Evolutionary conservation across 1,140 invertebrate species (phyloP), one percentile per base, ranked within the genome.

Genomic region (Drosophila lowei): DNA sequence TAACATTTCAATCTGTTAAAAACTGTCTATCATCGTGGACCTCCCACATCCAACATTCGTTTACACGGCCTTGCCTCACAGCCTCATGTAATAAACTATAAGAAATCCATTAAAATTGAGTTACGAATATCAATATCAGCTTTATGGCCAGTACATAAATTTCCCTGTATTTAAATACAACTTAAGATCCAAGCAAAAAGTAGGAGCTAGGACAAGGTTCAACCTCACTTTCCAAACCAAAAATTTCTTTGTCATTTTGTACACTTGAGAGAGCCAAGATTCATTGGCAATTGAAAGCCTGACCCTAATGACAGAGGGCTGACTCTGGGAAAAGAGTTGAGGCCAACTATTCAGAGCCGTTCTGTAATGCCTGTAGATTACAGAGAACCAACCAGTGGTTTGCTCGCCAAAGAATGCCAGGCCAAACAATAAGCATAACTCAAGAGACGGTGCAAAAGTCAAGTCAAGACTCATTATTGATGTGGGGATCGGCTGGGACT

Each of bases 291-390:
- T 73, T 71, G 66, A 76, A 71, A 56, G 42, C 41, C 41, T 81
- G 67, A 81, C 77, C 72, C 42, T 76, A 79, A 79, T 79, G 72
- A 79, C 54, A 62, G 66, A 42, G 23, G n/a, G 50, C 50, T 67
- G 53, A 38, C 34, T 5, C 11, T 38, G 34, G 34, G 49, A 52
- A 57, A 23, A 58, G 48, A 41, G 28, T 41, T 66, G n/a, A 57
- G 11, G 11, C 34, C 34, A 13, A 38, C 34, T 13, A 4, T 38
- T 38, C 34, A 38, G 11, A 38, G 34, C 3, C 34, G 11, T 38
- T 38, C 34, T 38, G 34, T 48, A 48, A 57, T 48, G 15, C 15
- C 42, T 34, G 16, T 38, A 46, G 46, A 48, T 49, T 49, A 65
- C 18, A 61, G 59, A 42, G 25, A 34, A 60, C 21, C 9, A 53